Conservation (phyloP, 2,797 vertebrate species). For the Crenichthys baileyi region DNA sequence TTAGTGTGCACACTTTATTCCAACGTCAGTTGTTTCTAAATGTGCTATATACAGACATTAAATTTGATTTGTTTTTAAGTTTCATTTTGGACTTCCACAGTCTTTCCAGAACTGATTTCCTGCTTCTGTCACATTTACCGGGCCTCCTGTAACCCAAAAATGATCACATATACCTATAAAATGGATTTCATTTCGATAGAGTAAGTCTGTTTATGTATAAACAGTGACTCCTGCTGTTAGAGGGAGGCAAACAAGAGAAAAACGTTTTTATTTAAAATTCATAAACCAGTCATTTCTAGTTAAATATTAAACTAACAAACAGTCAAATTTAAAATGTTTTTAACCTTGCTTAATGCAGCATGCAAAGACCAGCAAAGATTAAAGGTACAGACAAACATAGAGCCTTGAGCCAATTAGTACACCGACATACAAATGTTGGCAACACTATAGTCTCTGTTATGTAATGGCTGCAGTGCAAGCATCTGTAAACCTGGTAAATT, state of each 20-base stretch:
- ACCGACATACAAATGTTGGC: slow-evolving; percentile 25
- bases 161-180: neutral
- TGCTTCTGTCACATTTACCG: neutral
- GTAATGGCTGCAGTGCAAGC: slow-evolving; percentile 9
- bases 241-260: slow-evolving; percentile 11
- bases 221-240: slow-evolving; percentile 61
- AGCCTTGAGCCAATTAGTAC: slow-evolving; percentile 60
- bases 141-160: neutral
- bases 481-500: neutral
- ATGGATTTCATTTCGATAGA: neutral
- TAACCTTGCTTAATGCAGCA: slow-evolving; percentile 7
- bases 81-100: neutral
- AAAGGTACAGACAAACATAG: slow-evolving; percentile 39
- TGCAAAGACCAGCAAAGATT: slow-evolving; percentile 18
- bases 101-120: neutral
- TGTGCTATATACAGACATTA: too few species aligned
- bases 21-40: too few species aligned
- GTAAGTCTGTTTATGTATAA: slow-evolving; percentile 20
- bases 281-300: neutral
- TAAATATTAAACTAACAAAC: neutral
- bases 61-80: too few species aligned
- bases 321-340: neutral
- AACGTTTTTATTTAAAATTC: neutral
- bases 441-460: slow-evolving; percentile 28
- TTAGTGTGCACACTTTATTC: too few species aligned